A percentile compares a stretch with the other conserved stretches of the same genome.
Conservation (phyloP, 64 coral and sea anemone genomes). For the Orbicella faveolata region DNA sequence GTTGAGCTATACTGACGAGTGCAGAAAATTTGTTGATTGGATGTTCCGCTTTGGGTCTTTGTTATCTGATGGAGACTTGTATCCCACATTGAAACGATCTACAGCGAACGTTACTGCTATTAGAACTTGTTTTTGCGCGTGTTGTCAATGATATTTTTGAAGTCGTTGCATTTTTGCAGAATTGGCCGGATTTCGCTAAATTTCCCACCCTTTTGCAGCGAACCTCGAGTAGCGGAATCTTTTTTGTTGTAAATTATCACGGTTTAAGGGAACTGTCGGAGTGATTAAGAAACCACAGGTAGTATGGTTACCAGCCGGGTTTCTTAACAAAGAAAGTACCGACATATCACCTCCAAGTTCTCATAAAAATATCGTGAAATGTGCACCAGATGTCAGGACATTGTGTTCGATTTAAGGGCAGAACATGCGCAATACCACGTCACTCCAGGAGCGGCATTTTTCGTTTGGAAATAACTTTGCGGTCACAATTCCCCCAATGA, state of each 20-base stretch:
- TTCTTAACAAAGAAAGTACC: constrained; percentile 40
- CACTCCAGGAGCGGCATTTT: not conserved
- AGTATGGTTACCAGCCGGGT: constrained; percentile 34
- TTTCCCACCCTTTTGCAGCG: not conserved
- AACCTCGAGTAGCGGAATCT: not conserved
- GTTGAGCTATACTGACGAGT: not conserved
- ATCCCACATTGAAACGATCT: no score
- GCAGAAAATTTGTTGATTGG: constrained; percentile 27
- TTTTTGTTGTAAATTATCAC: not conserved
- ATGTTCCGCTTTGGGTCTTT: not conserved
- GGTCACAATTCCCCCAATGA: not conserved
- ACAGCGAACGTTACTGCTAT: not conserved
- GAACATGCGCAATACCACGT: not conserved
- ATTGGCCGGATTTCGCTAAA: not conserved
- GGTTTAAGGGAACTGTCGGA: constrained; percentile 22
- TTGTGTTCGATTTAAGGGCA: not conserved
- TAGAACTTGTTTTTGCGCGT: not conserved
- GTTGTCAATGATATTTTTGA: not conserved
- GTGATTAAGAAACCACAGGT: constrained; percentile 37
- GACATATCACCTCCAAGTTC: constrained; percentile 27
- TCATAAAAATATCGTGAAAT: constrained; percentile 18
- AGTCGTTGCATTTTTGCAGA: not conserved
- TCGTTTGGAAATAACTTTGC: not conserved
- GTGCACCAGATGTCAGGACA: constrained; percentile 14
- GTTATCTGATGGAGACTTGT: constrained; percentile 27